Base-by-base conservation (phyloP, 1,140 invertebrate genomes). In the Limonius californicus region DNA sequence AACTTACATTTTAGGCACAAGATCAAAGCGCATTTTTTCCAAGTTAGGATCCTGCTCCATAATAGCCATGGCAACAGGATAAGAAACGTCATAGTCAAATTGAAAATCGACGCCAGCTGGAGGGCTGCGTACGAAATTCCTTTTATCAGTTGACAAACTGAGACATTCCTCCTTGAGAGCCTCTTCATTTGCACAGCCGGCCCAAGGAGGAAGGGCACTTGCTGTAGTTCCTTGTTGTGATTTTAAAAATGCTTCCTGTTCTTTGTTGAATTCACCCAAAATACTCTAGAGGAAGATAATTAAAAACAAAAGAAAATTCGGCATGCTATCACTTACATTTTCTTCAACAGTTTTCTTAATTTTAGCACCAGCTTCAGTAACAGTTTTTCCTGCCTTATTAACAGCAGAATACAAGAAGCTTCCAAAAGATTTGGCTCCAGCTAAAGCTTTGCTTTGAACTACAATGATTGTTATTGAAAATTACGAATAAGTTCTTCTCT, bases 1-100 rank as follows among this genome's bases (percentile, higher is more conserved):
- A 62, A 87, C 87, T 87, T 79, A 92, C 90, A 94, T 85, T 91
- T 99, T 99, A 67, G 97, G 97, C 70, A 99, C 97, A 66, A 99
- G 85, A 78, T 98, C 93, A 83, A 97, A 99, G 79, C 97, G 90
- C 94, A 99, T 98, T 79, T 93, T 92, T 79, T 96, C 89, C 67
- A 99, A 84, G 79, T 96, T 95, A 56, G 91, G 88, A 82, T 99
- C 97, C 77, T 97, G 89, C 69, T 90, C 89, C 77, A 99, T 88
- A 69, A 96, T 94, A 66, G 93, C 91, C 80, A 94, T 85, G 54
- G 97, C 96, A 70, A 97, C 85, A 30, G 95, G 94, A 78, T 92
- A 90, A 77, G 90, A 87, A 54, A 88, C 84, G 72, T 95, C 91
- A 77, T 95, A 95, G 75, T 98, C 93, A 84, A 98, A 98, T 54